Base-by-base conservation (phyloP, 1,140 invertebrate species). In the Campoletis sonorensis region DNA sequence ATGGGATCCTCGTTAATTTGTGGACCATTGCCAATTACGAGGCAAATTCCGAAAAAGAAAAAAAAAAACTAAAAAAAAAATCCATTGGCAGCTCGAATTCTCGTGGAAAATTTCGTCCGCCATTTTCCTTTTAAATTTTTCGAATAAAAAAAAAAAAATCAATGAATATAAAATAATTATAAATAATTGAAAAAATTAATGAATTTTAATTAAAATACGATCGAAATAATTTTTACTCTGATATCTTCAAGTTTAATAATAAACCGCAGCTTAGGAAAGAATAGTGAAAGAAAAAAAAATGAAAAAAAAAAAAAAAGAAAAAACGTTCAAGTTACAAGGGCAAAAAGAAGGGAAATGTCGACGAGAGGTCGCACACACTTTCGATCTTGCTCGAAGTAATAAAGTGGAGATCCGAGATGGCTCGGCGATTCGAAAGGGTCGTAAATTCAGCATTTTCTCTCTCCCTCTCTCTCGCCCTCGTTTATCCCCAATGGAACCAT, bases 331-430 rank as follows among this genome's bases (percentile, higher is more conserved):
- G 40, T 45, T 13, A 8, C 40, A 45, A 73, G 61, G 23, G 13
- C 61, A 26, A 67, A 4, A 21, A 27, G 13, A n/a, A 23, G 54
- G 16, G 54, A 26, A 27, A 67, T 30, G 13, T 67, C 61, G 21
- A 67, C 18, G 54, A 58, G 18, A 58, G 54, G 54, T 23, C 61
- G 23, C 61, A 26, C 23, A 58, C 58, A 80, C 78, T 49, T 80
- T 79, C 82, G 82, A 86, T 87, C 85, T 87, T 85, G 83, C 85
- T 87, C 84, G 84, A 85, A 85, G 85, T 87, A 87, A 87, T 87
- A 87, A 87, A 87, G 86, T 85, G 82, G 84, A 85, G 84, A 84
- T 83, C 51, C 81, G 84, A 86, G 84, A 85, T 85, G 85, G 84
- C 84, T 86, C 82, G 83, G 81, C 86, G 83, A 87, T 87, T 84